Evolutionary conservation across 2,113 vertebrate species (phyloP), one percentile per base, ranked within the genome.

Genomic region (Gallinago media): DNA sequence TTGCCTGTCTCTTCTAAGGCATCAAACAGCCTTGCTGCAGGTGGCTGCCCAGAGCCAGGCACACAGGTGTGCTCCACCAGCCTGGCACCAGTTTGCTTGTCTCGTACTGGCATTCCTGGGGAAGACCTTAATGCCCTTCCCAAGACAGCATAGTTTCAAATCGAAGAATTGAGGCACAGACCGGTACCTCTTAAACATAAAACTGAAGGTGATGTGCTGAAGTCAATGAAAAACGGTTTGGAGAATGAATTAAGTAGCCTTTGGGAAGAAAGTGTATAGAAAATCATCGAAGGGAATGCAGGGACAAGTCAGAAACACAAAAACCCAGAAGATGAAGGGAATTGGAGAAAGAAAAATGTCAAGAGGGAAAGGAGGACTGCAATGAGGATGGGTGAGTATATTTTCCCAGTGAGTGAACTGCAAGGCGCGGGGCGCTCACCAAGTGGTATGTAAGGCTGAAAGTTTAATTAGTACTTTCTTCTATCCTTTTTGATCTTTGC

Each of bases 401-500:
- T 74, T 95, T 94, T 81, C 55, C 73, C 50, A 83, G 75, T 0
- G 7, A 86, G 77, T 9, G 56, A 92, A n/a, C 15, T 32, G 67
- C 38, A 32, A 89, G 85, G 55, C 47, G 1, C 3, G 3, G 50
- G 74, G 65, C 76, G 29, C 74, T 78, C 79, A 14, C 14, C n/a
- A 32, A 70, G 50, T 12, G 73, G 44, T 68, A n/a, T 47, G 62
- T 14, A 78, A 40, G 44, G 20, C 59, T 95, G 77, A 88, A 93
- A 93, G 62, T 79, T 95, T 88, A 94, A 86, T 89, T 79, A 66
- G 29, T 47, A 82, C 52, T 81, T 80, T 85, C 58, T 92, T 88
- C 86, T 84, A 47, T 44, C 25, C 76, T 74, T 88, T 97, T 79
- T 94, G 91, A 86, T 94, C 91, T 92, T 82, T 76, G 71, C 78